A percentile compares a stretch with the other conserved stretches of the same genome.
Conservation (phyloP, 2,888 invertebrate species). For the Tinea pellionella region DNA sequence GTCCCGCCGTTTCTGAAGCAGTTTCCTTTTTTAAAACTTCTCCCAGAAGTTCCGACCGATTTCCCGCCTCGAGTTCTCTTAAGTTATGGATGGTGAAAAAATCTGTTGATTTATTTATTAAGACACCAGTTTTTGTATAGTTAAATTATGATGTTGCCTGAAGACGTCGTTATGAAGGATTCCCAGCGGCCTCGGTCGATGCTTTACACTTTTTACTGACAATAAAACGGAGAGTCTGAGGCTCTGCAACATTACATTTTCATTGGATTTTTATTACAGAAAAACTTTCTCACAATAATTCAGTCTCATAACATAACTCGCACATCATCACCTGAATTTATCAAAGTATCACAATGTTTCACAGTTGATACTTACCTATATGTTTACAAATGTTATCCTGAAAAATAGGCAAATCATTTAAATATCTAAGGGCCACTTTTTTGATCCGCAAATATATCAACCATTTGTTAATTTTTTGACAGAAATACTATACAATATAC, state of each 20-base stretch:
- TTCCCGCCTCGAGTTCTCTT: conserved; percentile 58
- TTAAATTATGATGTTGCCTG: conserved; percentile 60
- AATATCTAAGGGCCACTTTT: too few relatives aligned
- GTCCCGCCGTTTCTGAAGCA: conserved; percentile 49
- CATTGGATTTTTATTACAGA: conserved; percentile 34
- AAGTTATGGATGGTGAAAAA: conserved; percentile 61
- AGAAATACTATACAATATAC: too few relatives aligned
- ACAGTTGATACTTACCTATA: too few relatives aligned
- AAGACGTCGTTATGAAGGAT: conserved; percentile 25
- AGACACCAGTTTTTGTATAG: conserved; percentile 49
- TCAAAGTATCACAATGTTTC: too few relatives aligned
- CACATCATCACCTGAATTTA: not conserved
- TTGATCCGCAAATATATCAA: too few relatives aligned
- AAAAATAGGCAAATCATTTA: too few relatives aligned
- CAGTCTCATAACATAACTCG: not conserved
- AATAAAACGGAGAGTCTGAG: conserved; percentile 16
- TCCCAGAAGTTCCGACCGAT: conserved; percentile 66
- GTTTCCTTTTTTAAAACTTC: conserved; percentile 68
- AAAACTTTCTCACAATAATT: conserved; percentile 7
- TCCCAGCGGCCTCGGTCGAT: conserved; percentile 26
- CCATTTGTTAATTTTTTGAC: too few relatives aligned
- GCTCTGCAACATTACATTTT: conserved; percentile 30
- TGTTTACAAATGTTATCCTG: too few relatives aligned
- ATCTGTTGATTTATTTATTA: conserved; percentile 59
- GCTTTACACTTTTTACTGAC: conserved; percentile 38